These are phyloP conservation scores for Rhinoraja longicauda DNA, from an alignment of 2,797 vertebrate genomes.

Conservation along the genomic window DNA sequence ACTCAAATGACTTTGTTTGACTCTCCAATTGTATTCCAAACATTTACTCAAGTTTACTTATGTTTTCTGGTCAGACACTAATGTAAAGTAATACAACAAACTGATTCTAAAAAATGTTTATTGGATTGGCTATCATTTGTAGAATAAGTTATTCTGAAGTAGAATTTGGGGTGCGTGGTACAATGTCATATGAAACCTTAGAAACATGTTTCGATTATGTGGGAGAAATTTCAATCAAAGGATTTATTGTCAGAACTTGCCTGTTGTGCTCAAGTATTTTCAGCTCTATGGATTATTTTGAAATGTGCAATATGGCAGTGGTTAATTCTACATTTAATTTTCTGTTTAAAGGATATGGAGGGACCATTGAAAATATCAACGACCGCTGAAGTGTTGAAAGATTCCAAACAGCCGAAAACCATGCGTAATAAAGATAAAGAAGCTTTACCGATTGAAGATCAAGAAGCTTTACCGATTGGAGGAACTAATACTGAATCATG, in stretches of 20 bases:
- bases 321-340: background rate
- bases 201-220: background rate
- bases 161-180: background rate
- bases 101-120: background rate
- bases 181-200: background rate
- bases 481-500: slow-evolving; percentile 37
- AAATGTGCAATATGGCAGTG: background rate
- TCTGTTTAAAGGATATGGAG: slow-evolving; percentile 52
- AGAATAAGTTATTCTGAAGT: background rate
- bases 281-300: background rate
- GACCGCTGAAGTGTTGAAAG: slow-evolving; percentile 67
- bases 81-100: background rate
- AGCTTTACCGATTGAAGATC: slow-evolving; percentile 44
- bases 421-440: slow-evolving; percentile 54
- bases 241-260: background rate
- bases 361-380: slow-evolving; percentile 70
- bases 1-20: background rate
- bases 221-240: background rate
- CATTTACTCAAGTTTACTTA: background rate
- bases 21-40: background rate
- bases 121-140: too few relatives aligned
- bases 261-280: background rate
- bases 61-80: background rate
- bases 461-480: slow-evolving; percentile 51
- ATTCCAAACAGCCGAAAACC: slow-evolving; percentile 58